A percentile compares a stretch with the other conserved stretches of the same genome.
These are phyloP conservation scores for Neopelma chrysocephalum DNA, from an alignment of 2,797 vertebrate species.

Conservation along the genomic window DNA sequence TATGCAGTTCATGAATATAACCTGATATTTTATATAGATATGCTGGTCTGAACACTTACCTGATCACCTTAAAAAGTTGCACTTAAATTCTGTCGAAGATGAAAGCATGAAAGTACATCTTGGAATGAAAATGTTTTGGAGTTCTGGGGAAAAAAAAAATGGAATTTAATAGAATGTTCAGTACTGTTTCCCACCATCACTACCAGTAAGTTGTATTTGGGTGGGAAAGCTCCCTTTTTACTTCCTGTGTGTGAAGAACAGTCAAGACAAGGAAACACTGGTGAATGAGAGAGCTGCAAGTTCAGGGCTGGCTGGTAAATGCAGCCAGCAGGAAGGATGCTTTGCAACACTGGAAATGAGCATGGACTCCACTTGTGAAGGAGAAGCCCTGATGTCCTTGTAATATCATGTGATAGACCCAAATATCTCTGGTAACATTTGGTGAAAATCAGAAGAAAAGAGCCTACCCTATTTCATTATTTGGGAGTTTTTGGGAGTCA, in stretches of 20 bases:
- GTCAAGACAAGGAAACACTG: neutral
- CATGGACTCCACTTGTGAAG: neutral
- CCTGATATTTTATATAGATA: neutral
- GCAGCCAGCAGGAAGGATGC: neutral
- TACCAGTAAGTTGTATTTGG: neutral
- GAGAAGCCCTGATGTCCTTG: neutral
- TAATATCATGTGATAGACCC: neutral
- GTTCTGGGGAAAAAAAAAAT: neutral
- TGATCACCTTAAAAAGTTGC: neutral
- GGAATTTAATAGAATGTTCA: neutral
- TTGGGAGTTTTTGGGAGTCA: neutral
- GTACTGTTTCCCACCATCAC: neutral
- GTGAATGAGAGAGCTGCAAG: neutral
- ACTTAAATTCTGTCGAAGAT: neutral
- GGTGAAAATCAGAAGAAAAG: neutral
- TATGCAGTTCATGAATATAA: neutral
- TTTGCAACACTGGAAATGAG: neutral
- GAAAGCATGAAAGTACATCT: neutral
- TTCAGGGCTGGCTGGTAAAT: neutral
- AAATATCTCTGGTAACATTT: neutral
- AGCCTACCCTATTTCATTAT: neutral
- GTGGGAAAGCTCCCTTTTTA: neutral
- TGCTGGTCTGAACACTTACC: neutral
- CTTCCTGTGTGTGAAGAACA: neutral
- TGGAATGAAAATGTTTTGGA: neutral